Evolutionary conservation across 2,888 invertebrate species (phyloP), one percentile per base, ranked within the genome.

Genomic region (Eretmocerus hayati): DNA sequence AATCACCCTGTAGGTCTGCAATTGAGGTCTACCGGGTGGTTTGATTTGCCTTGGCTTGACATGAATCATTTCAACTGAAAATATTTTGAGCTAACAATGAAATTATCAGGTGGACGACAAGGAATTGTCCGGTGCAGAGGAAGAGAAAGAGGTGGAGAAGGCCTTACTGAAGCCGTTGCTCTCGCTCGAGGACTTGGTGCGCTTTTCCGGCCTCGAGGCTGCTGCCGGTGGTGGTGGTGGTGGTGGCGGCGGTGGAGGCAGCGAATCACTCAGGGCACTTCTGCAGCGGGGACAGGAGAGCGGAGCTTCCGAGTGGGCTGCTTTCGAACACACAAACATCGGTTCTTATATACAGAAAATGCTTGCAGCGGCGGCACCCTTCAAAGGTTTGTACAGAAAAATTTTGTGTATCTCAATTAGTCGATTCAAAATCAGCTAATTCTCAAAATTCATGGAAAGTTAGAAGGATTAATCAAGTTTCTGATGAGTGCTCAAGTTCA

Each of bases 141-240:
- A 80, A 62, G 77, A 79, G 61, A 79, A 79, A 62, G 78, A 79
- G 66, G 78, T 77, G 45, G 79, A 78, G 61, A 77, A 77, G 62
- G 78, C 76, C 23, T 65, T 79, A 55, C 73, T 77, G 63, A 77
- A 75, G 58, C 79, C 79, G 26, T 62, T 79, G 56, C 66, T 80
- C 46, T 76, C 78, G 39, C 71, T 79, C 64, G 78, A 81, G 62
- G 79, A 83, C 67, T 74, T 81, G 62, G 65, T 81, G 48, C 69
- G 79, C 59, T 75, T 80, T 57, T 75, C 79, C 15, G 73, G 74
- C 47, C 66, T 76, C 57, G 77, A 77, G 55, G n/a, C n/a, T n/a
- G n/a, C n/a, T n/a, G n/a, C n/a, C n/a, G n/a, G n/a, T n/a, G n/a
- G n/a, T n/a, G n/a, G n/a, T n/a, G n/a, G n/a, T n/a, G n/a, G n/a